Evolutionary conservation across 2,113 vertebrate species (phyloP).

Genomic region (Nothobranchius furzeri): DNA sequence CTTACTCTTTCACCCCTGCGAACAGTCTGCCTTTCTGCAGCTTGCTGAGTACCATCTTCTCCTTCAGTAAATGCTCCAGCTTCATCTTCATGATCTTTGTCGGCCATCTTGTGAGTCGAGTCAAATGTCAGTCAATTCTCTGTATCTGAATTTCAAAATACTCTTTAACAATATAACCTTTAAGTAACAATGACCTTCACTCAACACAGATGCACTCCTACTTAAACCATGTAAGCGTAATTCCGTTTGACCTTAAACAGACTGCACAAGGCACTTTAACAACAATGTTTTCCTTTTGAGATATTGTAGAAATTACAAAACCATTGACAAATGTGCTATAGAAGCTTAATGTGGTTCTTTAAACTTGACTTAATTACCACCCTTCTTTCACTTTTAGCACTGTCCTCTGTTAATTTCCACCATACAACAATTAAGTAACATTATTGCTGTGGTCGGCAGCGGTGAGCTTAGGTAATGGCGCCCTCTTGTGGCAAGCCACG

Average conservation of each 20-base stretch:
- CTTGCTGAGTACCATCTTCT: conserved; percentile 1
- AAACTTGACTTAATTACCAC: neutral
- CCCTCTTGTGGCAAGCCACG: neutral
- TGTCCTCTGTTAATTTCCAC: neutral
- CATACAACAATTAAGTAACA: neutral
- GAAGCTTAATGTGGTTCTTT: too few species aligned
- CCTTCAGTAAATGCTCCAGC: neutral
- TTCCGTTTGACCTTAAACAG: neutral
- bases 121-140: neutral
- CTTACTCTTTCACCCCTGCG: neutral
- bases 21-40: neutral
- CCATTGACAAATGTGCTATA: too few species aligned
- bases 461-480: neutral
- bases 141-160: neutral
- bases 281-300: neutral
- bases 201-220: neutral
- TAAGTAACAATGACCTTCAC: neutral
- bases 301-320: neutral
- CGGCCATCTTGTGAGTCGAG: neutral
- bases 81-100: neutral
- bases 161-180: neutral
- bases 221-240: neutral
- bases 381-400: neutral
- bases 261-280: neutral
- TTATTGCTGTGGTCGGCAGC: neutral